Conservation (phyloP, 2,113 vertebrate species). For the Anguilla japonica region DNA sequence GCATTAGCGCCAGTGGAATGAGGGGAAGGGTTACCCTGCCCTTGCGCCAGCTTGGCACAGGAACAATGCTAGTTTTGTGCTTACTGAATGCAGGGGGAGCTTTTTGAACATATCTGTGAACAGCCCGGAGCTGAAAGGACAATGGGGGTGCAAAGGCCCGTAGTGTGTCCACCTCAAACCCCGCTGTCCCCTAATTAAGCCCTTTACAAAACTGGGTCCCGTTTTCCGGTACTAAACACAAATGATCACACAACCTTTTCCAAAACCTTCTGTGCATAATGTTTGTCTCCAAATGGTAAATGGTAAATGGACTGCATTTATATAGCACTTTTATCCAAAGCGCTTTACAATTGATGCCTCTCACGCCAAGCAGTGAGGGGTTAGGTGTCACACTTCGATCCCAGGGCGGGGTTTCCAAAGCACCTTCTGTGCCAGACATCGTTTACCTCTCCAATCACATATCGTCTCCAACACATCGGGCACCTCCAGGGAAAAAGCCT, state of each 20-base stretch:
- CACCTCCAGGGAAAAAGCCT: neutral
- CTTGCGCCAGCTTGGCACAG: constrained; percentile 46
- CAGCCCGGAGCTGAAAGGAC: constrained; percentile 37
- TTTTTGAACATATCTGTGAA: constrained; percentile 40
- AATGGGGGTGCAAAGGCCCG: constrained; percentile 49
- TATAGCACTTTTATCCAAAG: no score
- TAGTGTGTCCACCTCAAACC: constrained; percentile 42
- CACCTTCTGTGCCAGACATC: no score
- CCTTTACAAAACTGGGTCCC: constrained; percentile 49
- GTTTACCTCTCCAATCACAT: no score
- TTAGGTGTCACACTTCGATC: no score
- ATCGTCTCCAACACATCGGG: no score
- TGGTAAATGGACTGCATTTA: no score
- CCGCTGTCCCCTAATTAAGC: constrained; percentile 44
- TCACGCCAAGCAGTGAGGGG: no score
- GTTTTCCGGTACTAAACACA: constrained; percentile 26
- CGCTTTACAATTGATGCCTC: no score
- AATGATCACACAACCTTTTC: neutral
- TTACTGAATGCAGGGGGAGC: constrained; percentile 40
- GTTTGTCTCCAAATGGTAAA: no score
- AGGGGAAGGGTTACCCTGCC: neutral
- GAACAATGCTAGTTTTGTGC: constrained; percentile 60
- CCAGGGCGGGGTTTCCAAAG: no score
- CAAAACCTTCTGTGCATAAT: neutral
- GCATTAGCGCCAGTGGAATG: neutral